phyloP scores from a whole-genome alignment of 2,797 vertebrate genomes.

The Mus caroli region DNA sequence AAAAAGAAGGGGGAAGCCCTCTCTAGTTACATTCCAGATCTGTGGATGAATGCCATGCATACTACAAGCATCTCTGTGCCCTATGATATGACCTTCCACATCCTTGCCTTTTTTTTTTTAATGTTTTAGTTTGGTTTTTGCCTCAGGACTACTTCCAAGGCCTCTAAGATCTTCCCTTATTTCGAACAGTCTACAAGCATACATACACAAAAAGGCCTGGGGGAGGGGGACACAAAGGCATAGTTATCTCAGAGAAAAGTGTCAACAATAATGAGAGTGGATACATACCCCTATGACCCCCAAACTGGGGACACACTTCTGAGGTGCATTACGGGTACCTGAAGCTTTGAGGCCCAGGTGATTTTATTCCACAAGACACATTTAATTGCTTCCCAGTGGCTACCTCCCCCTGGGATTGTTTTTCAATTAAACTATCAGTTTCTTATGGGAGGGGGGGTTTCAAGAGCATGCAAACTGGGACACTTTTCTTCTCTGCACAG shows the following conservation, averaged over 20 bases:
- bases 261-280: background rate
- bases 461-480: slow-evolving; percentile 16
- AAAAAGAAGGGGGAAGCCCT: background rate
- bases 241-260: slow-evolving; percentile 29
- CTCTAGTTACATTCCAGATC: background rate
- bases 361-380: background rate
- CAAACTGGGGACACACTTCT: slow-evolving; percentile 6
- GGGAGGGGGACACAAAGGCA: background rate
- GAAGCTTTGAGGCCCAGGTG: background rate
- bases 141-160: background rate
- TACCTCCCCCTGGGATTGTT: background rate
- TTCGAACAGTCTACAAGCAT: slow-evolving; percentile 4
- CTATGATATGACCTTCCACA: background rate
- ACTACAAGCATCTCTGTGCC: background rate
- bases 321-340: background rate
- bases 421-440: slow-evolving; percentile 35
- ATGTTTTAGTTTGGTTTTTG: background rate
- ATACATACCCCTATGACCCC: background rate
- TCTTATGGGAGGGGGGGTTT: background rate
- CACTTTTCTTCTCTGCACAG: background rate
- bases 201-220: background rate
- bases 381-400: background rate
- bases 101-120: background rate
- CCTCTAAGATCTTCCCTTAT: background rate
- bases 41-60: background rate